Percentiles rank a stretch among this genome's conserved stretches.
Evolutionary conservation across 2,797 vertebrate genomes (phyloP).

Genomic region (Pangasius mekongensis): DNA sequence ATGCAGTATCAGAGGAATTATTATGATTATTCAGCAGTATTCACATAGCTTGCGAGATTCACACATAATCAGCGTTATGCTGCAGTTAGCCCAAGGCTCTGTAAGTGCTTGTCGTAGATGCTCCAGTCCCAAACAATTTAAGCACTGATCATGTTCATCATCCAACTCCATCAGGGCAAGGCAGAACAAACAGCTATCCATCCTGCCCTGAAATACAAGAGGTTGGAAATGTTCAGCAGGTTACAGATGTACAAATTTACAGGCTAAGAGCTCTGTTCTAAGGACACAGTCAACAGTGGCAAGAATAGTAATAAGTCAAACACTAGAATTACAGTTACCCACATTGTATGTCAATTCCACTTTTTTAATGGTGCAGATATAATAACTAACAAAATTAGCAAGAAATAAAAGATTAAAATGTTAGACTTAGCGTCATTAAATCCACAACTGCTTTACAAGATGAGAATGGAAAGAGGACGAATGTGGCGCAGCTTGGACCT

Average conservation of each 20-base stretch:
- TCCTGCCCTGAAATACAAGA: neutral
- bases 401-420: neutral
- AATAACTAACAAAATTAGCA: neutral
- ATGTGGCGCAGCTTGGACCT: neutral
- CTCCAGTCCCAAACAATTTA: neutral
- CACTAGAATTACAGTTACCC: neutral
- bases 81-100: neutral
- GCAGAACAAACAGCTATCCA: neutral
- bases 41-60: neutral
- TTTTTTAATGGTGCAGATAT: neutral
- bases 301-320: neutral
- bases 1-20: neutral
- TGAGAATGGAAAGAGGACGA: neutral
- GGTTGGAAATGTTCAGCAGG: neutral
- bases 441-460: neutral
- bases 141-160: neutral
- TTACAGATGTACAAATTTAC: neutral
- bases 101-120: neutral
- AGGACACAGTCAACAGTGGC: neutral
- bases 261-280: neutral
- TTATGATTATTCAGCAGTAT: constrained; percentile 11
- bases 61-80: neutral
- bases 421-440: neutral
- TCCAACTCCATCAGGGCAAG: neutral
- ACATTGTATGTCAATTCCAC: neutral